These are phyloP conservation scores for Eugnorisma glareosa DNA, from an alignment of 2,888 invertebrate genomes.

Conservation along the genomic window DNA sequence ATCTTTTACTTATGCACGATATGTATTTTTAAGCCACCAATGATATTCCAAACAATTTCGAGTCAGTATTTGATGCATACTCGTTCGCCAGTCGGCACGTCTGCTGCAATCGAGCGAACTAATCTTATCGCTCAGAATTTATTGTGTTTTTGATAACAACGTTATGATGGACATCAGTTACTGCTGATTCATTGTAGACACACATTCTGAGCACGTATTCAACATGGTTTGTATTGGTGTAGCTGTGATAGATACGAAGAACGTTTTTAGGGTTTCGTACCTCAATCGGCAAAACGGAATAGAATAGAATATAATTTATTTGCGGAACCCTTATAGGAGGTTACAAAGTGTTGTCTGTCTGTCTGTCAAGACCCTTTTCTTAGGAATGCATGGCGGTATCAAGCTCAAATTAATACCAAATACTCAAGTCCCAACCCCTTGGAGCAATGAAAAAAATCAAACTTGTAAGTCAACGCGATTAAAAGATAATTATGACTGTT, in stretches of 20 bases:
- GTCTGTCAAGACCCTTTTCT: too few relatives aligned
- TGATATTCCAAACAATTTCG: slow-evolving; percentile 4
- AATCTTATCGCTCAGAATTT: slow-evolving; percentile 39
- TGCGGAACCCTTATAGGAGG: too few relatives aligned
- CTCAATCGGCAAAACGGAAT: too few relatives aligned
- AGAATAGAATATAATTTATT: too few relatives aligned
- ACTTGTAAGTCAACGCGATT: too few relatives aligned
- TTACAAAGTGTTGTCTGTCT: too few relatives aligned
- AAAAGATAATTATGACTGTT: too few relatives aligned
- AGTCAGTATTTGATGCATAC: slow-evolving; percentile 23
- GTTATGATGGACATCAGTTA: slow-evolving; percentile 34
- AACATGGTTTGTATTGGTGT: slow-evolving; percentile 7
- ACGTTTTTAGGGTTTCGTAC: too few relatives aligned
- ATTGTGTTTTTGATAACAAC: slow-evolving; percentile 41
- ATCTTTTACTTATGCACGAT: background rate
- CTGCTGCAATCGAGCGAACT: slow-evolving; percentile 8
- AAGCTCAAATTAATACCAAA: too few relatives aligned
- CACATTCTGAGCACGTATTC: slow-evolving; percentile 27
- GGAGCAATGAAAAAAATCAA: too few relatives aligned
- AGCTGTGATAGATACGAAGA: slow-evolving; percentile 18
- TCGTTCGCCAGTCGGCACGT: slow-evolving; percentile 5
- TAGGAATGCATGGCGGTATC: too few relatives aligned
- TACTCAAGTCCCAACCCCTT: too few relatives aligned
- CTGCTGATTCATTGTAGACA: slow-evolving; percentile 5
- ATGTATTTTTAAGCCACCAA: slow-evolving; percentile 1